Percentiles rank a stretch among this genome's conserved stretches.
Evolutionary conservation across 2,888 invertebrate genomes (phyloP).

Genomic region (Lasioglossum marginatum): DNA sequence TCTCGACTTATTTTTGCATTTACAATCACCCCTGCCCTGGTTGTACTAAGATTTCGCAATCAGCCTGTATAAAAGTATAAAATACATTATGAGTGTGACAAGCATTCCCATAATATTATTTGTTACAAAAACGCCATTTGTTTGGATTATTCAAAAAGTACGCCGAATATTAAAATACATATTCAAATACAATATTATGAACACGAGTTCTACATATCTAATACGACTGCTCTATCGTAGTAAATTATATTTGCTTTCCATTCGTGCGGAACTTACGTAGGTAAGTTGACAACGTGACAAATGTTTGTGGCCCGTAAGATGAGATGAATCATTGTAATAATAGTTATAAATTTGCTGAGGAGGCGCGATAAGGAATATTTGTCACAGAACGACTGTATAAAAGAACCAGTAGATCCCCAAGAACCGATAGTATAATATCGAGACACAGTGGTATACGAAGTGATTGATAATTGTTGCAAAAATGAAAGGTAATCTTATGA

Average conservation of each 20-base stretch:
- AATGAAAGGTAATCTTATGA: slow-evolving; percentile 46
- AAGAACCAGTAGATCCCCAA: slow-evolving; percentile 19
- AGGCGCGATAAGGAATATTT: slow-evolving; percentile 46
- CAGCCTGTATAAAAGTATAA: too few species aligned
- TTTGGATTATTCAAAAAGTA: background rate
- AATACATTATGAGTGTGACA: background rate
- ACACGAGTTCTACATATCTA: background rate
- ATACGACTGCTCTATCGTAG: background rate
- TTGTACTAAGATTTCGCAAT: too few species aligned
- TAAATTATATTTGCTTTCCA: slow-evolving; percentile 8
- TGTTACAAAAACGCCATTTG: background rate
- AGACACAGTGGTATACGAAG: background rate
- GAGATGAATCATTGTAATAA: slow-evolving; percentile 64
- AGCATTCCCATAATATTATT: background rate
- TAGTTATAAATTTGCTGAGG: slow-evolving; percentile 60
- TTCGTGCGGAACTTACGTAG: background rate
- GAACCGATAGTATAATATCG: slow-evolving; percentile 9
- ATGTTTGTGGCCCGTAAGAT: slow-evolving; percentile 10
- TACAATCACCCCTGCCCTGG: too few species aligned
- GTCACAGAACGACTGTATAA: slow-evolving; percentile 37
- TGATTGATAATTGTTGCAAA: background rate
- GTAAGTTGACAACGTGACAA: background rate
- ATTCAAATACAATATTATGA: background rate
- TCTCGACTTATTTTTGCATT: too few species aligned
- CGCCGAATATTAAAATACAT: background rate